Base-by-base conservation (phyloP, 1,140 invertebrate species). In the Diachasmimorpha longicaudata region DNA sequence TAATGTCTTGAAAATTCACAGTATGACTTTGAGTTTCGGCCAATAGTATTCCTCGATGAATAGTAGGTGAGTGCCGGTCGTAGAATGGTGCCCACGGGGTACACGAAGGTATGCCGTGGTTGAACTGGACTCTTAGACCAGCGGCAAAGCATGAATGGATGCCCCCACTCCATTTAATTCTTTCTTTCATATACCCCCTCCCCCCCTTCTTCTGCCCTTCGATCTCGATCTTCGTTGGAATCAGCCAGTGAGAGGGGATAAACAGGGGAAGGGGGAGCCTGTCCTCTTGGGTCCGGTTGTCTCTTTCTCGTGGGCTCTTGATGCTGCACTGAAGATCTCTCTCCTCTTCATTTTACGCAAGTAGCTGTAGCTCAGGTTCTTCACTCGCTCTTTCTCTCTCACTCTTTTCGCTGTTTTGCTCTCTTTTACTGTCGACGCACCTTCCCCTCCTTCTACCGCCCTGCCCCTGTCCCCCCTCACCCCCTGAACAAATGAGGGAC, bases 121-220 rank as follows among this genome's bases (percentile, higher is more conserved):
- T 77, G 82, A 83, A 87, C 87, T 88, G 87, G 83, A 87, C 85
- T 87, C 85, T 83, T 87, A 84, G 85, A 85, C 85, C 84, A 84
- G 83, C 85, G 85, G 83, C 85, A 87, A 89, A 88, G 83, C 85
- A 89, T 89, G 88, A 89, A 88, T 89, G 87, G 86, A 84, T 86
- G 81, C 85, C 85, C 87, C 87, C 87, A 85, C 85, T 79, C 70
- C 48, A 77, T 72, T n/a, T 55, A 72, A 72, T 71, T 79, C 46
- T 67, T 73, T 77, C 75, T 63, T 63, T 63, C 52, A 13, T 63
- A 37, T 31, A 11, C 21, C 21, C 4, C 21, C 67, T 71, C 36
- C 9, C 66, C 16, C 31, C 52, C 63, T 39, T 19, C 39, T 48
- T 19, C 11, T 52, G 48, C 48, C 48, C 23, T 16, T 37, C 66